A percentile compares a stretch with the other conserved stretches of the same genome.
These are phyloP conservation scores for Myrmophylax atrothorax DNA, from an alignment of 2,113 vertebrate genomes.

Conservation along the genomic window DNA sequence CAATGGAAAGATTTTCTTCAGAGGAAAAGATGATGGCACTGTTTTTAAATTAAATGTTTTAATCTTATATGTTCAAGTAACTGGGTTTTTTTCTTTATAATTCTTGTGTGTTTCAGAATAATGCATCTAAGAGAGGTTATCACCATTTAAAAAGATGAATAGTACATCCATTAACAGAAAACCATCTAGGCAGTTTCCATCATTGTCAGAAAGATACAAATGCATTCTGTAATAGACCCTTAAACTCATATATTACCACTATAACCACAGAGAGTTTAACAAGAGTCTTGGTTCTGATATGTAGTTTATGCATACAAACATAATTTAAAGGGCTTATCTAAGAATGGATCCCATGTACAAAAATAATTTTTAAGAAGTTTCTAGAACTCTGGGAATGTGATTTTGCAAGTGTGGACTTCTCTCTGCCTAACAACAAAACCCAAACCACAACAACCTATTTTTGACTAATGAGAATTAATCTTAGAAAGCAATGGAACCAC, in stretches of 20 bases:
- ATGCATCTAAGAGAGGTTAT: neutral
- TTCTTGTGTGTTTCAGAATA: neutral
- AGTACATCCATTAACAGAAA: neutral
- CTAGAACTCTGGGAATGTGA: neutral
- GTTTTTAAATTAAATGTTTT: neutral
- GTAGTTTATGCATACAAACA: neutral
- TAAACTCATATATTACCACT: neutral
- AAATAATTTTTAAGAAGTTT: neutral
- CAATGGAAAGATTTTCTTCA: neutral
- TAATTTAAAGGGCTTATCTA: neutral
- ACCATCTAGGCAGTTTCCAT: neutral
- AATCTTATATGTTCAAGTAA: neutral
- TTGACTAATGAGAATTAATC: neutral
- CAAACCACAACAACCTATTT: neutral
- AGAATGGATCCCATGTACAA: neutral
- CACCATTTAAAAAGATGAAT: neutral
- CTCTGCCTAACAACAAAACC: neutral
- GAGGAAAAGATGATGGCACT: neutral
- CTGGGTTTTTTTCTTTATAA: neutral
- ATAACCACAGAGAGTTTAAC: neutral
- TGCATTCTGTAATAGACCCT: neutral
- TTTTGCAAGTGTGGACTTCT: neutral
- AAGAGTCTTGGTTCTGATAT: neutral
- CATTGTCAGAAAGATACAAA: neutral
- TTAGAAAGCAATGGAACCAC: neutral